Evolutionary conservation across 2,797 vertebrate species (phyloP).

Genomic region (Phrynocephalus guinanensis): DNA sequence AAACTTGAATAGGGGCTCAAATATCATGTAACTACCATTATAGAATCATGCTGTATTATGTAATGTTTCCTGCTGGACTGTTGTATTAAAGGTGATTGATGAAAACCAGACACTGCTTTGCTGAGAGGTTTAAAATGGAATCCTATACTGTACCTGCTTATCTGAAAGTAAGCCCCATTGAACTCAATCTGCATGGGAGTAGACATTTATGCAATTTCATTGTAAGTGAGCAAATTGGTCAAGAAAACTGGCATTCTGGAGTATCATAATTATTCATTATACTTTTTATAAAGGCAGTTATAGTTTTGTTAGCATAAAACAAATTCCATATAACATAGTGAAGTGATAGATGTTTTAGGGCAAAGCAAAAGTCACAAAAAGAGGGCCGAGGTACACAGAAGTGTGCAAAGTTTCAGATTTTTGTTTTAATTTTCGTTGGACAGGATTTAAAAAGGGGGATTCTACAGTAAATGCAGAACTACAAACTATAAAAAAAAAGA

Average conservation of each 20-base stretch:
- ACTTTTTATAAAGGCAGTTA: no score
- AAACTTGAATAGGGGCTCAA: background rate
- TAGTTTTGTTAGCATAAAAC: no score
- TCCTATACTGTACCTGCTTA: background rate
- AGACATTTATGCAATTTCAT: background rate
- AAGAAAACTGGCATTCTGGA: background rate
- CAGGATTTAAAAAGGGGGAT: no score
- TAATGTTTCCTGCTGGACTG: background rate
- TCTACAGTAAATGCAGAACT: no score
- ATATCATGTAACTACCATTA: background rate
- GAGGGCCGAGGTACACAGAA: no score
- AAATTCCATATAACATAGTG: no score
- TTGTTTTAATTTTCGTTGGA: no score
- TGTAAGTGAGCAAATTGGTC: background rate
- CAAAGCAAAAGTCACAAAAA: no score
- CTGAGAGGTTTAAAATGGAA: background rate
- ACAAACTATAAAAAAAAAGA: no score
- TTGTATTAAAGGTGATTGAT: conserved; percentile 5
- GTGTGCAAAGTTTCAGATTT: no score
- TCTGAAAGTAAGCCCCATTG: background rate
- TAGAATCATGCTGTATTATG: conserved; percentile 6
- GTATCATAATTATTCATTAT: background rate
- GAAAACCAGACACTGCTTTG: background rate
- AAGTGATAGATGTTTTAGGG: no score
- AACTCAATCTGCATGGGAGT: background rate